Evolutionary conservation across 2,888 invertebrate genomes (phyloP), one percentile per base, ranked within the genome.

Genomic region (Trileptium ribeirensis): DNA sequence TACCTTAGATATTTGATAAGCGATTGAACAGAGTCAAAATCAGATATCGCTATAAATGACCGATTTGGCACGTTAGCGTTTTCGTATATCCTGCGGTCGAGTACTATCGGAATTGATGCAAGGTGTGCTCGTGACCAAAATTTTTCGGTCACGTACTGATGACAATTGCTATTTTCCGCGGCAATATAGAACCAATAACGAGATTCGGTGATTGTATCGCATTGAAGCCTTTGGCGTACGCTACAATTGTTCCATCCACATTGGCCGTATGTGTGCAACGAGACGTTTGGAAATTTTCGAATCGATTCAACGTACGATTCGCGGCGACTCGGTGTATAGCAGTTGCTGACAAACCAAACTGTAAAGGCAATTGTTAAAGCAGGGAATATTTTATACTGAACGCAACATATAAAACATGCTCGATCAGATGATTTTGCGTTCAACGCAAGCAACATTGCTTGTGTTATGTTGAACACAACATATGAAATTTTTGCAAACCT

Each of bases 121-220:
- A 70, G n/a, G 15, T 33, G 74, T n/a, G 15, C 3, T 15, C 74
- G 74, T 15, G 15, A 19, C 31, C 34, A 70, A 8, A 70, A 19
- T 70, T 29, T 70, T 33, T 70, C 74, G 31, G 74, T 70, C 8
- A 70, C 34, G 34, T 70, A 70, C 15, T 70, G 8, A 15, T n/a
- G 74, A 33, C 74, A 70, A n/a, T 29, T 33, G 74, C 74, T 70
- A 70, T 70, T 70, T 70, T 70, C 74, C 3, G 34, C 51, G 51
- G 51, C 51, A 24, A 51, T 15, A 24, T 51, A 51, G 51, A 51
- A 51, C 51, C 51, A 51, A 24, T 51, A 51, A 51, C 51, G 51
- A 8, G 51, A 51, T 51, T 51, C 51, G 24, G 24, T 51, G 51
- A 51, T 51, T 15, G 8, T 8, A 51, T 51, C 24, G 51, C 51